These are phyloP conservation scores for Lepus timidus DNA, from an alignment of 2,113 vertebrate species.

Conservation along the genomic window DNA sequence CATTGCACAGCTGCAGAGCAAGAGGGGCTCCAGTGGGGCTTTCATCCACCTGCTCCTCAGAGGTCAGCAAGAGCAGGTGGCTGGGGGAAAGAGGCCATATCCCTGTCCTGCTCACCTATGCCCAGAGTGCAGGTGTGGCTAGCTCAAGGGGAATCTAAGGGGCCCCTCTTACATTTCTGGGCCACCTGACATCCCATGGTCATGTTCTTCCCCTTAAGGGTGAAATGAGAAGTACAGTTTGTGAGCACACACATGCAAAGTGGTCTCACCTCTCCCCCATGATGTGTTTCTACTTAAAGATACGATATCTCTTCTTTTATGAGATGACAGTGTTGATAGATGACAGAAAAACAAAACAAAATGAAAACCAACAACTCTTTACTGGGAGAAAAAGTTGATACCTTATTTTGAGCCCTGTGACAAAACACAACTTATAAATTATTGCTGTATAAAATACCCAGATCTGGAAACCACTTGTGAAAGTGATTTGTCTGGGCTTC, in stretches of 20 bases:
- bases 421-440: neutral
- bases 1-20: too few relatives aligned
- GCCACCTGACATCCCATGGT: neutral
- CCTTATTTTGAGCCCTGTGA: neutral
- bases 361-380: neutral
- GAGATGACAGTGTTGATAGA: neutral
- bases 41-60: neutral
- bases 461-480: neutral
- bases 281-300: neutral
- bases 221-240: neutral
- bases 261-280: neutral
- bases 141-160: neutral
- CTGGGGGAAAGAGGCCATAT: neutral
- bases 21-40: neutral
- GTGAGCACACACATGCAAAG: accelerated
- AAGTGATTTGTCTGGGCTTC: neutral
- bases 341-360: neutral
- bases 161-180: neutral
- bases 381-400: neutral
- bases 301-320: neutral
- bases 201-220: neutral
- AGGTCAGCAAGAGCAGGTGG: neutral
- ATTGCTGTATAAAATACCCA: neutral
- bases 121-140: neutral
- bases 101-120: neutral